Evolutionary conservation across 2,888 invertebrate genomes (phyloP).

Genomic region (Drymonia ruficornis): DNA sequence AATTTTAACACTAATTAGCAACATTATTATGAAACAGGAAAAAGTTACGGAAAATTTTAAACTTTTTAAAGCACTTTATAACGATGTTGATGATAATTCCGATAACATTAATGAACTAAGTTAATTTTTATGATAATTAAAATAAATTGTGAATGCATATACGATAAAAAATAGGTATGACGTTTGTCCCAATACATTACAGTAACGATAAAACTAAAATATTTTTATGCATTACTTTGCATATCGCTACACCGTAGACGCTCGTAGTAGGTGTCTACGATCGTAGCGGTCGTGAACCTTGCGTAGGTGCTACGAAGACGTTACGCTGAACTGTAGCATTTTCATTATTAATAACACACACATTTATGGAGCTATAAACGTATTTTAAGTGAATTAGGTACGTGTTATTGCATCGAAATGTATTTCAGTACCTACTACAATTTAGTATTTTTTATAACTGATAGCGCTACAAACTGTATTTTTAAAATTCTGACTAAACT

Average conservation of each 20-base stretch:
- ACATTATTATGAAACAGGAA: neutral
- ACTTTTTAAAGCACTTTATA: neutral
- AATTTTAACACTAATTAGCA: neutral
- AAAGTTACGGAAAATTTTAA: neutral
- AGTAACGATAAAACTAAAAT: neutral
- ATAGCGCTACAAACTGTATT: too few species aligned
- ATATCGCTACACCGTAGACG: slow-evolving; percentile 17
- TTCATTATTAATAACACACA: neutral
- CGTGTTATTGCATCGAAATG: neutral
- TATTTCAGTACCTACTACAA: too few species aligned
- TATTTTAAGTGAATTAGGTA: neutral
- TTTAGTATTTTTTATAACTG: too few species aligned
- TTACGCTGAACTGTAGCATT: slow-evolving; percentile 14
- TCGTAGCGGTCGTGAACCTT: slow-evolving; percentile 23
- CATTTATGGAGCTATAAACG: neutral
- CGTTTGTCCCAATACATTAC: too few species aligned
- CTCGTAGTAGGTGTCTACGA: slow-evolving; percentile 30
- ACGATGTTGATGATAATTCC: neutral
- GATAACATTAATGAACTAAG: neutral
- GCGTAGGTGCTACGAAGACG: slow-evolving; percentile 21
- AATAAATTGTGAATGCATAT: neutral
- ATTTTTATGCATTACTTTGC: neutral
- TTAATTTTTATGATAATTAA: neutral
- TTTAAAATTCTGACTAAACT: too few species aligned
- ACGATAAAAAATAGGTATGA: neutral